Evolutionary conservation across 2,113 vertebrate genomes (phyloP).

Genomic region (Carettochelys insculpta): DNA sequence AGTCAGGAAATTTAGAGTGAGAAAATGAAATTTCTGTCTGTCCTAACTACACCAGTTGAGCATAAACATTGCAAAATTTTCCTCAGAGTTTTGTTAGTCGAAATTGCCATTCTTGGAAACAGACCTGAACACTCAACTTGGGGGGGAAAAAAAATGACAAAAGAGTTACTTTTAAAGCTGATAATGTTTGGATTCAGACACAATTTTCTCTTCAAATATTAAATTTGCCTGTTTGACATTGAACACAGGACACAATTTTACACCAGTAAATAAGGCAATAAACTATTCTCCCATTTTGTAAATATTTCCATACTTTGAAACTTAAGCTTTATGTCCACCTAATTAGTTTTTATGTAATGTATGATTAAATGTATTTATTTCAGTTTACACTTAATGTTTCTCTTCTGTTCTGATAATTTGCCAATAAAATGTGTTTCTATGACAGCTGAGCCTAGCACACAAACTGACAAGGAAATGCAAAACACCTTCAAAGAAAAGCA

Average conservation of each 20-base stretch:
- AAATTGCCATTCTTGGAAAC: constrained; percentile 50
- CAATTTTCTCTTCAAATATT: constrained; percentile 44
- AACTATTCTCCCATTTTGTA: background rate
- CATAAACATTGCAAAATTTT: constrained; percentile 42
- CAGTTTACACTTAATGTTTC: constrained; percentile 36
- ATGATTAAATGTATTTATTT: constrained; percentile 39
- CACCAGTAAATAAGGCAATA: constrained; percentile 28
- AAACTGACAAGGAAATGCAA: constrained; percentile 55
- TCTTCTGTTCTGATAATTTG: constrained; percentile 25
- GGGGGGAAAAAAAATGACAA: constrained; percentile 49
- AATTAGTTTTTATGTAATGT: constrained; percentile 15
- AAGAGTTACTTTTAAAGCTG: constrained; percentile 12
- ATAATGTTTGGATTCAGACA: constrained; percentile 61
- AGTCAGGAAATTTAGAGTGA: constrained; percentile 37
- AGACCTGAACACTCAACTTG: constrained; percentile 63
- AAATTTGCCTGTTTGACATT: constrained; percentile 33
- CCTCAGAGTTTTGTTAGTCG: constrained; percentile 60
- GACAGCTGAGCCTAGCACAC: constrained; percentile 48
- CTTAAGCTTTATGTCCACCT: constrained; percentile 21
- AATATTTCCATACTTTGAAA: background rate
- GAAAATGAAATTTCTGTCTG: constrained; percentile 47
- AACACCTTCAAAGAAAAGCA: constrained; percentile 55
- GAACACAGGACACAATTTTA: constrained; percentile 6
- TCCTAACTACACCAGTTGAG: constrained; percentile 54
- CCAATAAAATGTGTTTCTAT: constrained; percentile 43